These are phyloP conservation scores for Halcyon senegalensis DNA, from an alignment of 2,113 vertebrate species.

Conservation along the genomic window DNA sequence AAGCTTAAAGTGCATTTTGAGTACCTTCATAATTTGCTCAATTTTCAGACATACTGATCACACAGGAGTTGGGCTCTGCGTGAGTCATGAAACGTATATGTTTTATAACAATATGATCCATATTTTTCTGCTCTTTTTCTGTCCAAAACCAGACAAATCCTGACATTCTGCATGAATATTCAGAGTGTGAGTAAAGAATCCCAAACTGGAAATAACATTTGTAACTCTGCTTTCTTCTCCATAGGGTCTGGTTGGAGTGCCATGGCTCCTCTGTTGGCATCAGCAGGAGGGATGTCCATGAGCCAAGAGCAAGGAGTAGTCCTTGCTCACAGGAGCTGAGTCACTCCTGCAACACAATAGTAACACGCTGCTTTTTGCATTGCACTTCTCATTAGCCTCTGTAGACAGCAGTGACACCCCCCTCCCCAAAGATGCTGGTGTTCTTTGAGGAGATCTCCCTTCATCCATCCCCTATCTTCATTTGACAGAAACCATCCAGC, in stretches of 20 bases:
- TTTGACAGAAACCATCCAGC: neutral
- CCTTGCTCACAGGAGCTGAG: neutral
- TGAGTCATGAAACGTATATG: neutral
- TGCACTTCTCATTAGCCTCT: neutral
- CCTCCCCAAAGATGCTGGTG: neutral
- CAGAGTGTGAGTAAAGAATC: neutral
- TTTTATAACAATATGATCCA: neutral
- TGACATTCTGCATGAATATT: neutral
- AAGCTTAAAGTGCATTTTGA: neutral
- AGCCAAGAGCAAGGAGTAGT: neutral
- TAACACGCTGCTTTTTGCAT: neutral
- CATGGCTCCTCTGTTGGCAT: neutral
- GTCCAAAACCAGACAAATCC: neutral
- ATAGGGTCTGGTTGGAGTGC: neutral
- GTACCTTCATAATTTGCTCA: neutral
- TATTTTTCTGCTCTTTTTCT: neutral
- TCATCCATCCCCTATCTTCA: neutral
- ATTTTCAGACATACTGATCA: neutral
- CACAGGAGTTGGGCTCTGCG: neutral
- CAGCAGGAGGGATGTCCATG: neutral
- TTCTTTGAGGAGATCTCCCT: neutral
- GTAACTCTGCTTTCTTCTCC: neutral
- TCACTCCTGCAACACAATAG: neutral
- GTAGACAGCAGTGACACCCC: neutral
- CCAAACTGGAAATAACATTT: neutral